Evolutionary conservation across 1,140 invertebrate genomes (phyloP).

Genomic region (Zophobas morio): DNA sequence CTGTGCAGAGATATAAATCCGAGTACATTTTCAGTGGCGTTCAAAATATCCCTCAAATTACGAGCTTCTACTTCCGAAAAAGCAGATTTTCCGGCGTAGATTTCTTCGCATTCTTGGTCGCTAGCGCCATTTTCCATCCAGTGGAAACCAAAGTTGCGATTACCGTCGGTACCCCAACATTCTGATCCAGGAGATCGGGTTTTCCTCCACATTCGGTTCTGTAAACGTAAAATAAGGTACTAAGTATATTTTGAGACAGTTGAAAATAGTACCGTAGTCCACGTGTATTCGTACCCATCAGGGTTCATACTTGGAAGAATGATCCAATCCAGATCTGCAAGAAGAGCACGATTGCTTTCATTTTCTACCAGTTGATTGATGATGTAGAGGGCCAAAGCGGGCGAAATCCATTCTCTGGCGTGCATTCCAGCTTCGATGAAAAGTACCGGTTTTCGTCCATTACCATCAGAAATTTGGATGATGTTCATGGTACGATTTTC

Average conservation of each 20-base stretch:
- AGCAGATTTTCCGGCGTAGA: conserved; percentile 77
- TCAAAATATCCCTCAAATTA: conserved; percentile 72
- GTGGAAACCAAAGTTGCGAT: conserved; percentile 79
- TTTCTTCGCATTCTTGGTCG: conserved; percentile 75
- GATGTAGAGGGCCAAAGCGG: conserved; percentile 76
- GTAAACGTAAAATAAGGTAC: too few relatives aligned
- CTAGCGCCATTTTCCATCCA: conserved; percentile 78
- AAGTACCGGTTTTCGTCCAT: conserved; percentile 71
- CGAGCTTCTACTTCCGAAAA: conserved; percentile 85
- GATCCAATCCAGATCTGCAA: conserved; percentile 75
- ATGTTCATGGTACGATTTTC: conserved; percentile 69
- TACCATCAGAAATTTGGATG: conserved; percentile 53
- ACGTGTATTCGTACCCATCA: conserved; percentile 80
- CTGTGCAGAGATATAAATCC: conserved; percentile 82
- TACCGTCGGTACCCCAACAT: conserved; percentile 77
- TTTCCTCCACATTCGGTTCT: conserved; percentile 78
- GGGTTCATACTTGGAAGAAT: conserved; percentile 81
- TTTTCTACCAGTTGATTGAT: conserved; percentile 74
- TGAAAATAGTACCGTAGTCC: conserved; percentile 1
- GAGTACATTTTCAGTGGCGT: conserved; percentile 67
- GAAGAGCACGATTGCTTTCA: conserved; percentile 62
- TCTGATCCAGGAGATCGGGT: conserved; percentile 68
- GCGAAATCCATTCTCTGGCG: conserved; percentile 79
- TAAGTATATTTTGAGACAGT: not conserved
- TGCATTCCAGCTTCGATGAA: conserved; percentile 79